These are phyloP conservation scores for Gopherus evgoodei DNA, from an alignment of 2,113 vertebrate genomes.

Conservation along the genomic window DNA sequence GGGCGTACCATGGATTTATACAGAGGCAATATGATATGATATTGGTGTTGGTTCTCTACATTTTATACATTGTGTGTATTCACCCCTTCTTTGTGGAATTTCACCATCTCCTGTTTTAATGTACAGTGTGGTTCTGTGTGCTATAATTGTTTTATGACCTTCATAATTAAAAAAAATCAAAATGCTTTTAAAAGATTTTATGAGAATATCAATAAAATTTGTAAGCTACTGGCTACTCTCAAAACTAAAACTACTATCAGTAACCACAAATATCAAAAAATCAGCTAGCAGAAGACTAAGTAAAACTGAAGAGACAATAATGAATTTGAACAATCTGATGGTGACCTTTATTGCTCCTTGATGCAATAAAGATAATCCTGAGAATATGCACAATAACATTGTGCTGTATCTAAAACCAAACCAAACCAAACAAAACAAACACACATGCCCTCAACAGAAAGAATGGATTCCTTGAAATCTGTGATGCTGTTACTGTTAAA, in stretches of 20 bases:
- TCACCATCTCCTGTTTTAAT: neutral
- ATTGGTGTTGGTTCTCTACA: neutral
- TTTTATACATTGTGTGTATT: neutral
- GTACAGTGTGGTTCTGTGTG: fast-evolving
- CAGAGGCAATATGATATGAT: no score
- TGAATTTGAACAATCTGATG: neutral
- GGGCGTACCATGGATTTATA: no score
- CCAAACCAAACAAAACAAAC: neutral
- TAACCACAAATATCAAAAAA: neutral
- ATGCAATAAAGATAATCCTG: neutral
- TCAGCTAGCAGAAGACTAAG: neutral
- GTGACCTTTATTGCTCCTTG: slow-evolving; percentile 40
- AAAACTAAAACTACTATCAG: neutral
- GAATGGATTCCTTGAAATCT: neutral
- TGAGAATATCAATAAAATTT: neutral
- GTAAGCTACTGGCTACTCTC: neutral
- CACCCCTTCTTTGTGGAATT: neutral
- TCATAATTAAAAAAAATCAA: neutral
- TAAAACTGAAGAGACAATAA: neutral
- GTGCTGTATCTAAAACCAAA: neutral
- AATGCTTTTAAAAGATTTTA: neutral
- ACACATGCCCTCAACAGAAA: neutral
- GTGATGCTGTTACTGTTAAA: neutral
- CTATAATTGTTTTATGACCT: neutral
- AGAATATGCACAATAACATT: neutral